Conservation (phyloP, 2,113 vertebrate genomes). For the Suncus etruscus region DNA sequence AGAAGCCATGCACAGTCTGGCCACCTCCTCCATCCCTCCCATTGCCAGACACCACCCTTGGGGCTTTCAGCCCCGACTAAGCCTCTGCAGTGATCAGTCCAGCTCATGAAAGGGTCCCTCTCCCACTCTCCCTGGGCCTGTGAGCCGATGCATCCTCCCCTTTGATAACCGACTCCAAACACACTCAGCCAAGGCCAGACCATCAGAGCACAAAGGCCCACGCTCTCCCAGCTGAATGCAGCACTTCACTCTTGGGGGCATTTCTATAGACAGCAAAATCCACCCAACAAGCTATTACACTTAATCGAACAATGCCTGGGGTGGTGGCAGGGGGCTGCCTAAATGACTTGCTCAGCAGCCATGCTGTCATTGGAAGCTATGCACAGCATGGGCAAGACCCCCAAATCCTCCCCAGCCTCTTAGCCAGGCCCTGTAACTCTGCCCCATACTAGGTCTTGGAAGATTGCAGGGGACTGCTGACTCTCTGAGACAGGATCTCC, state of each 20-base stretch:
- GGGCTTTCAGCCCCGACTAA: conserved; percentile 56
- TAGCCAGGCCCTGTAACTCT: conserved; percentile 47
- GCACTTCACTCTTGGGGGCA: conserved; percentile 70
- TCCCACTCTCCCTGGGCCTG: conserved; percentile 69
- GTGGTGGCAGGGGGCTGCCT: conserved; percentile 67
- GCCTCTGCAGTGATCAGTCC: conserved; percentile 69
- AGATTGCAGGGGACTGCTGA: background rate
- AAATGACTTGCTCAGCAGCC: conserved; percentile 80
- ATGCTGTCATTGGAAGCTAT: conserved; percentile 78
- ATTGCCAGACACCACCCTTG: conserved; percentile 40
- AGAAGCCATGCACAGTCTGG: background rate
- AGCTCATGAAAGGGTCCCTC: conserved; percentile 73
- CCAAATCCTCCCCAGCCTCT: conserved; percentile 74
- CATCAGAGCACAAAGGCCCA: conserved; percentile 71
- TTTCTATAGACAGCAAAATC: conserved; percentile 71
- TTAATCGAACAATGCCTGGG: conserved; percentile 82
- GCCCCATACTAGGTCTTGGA: conserved; percentile 55
- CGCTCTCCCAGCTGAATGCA: conserved; percentile 37
- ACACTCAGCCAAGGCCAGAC: conserved; percentile 60
- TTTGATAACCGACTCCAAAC: conserved; percentile 81
- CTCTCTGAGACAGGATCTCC: conserved; percentile 32
- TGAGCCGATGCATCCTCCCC: conserved; percentile 78
- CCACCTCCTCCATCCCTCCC: background rate
- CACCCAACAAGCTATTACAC: conserved; percentile 82
- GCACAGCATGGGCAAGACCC: conserved; percentile 43